Conservation (phyloP, 1,140 invertebrate genomes). For the Zaprionus davidi region DNA sequence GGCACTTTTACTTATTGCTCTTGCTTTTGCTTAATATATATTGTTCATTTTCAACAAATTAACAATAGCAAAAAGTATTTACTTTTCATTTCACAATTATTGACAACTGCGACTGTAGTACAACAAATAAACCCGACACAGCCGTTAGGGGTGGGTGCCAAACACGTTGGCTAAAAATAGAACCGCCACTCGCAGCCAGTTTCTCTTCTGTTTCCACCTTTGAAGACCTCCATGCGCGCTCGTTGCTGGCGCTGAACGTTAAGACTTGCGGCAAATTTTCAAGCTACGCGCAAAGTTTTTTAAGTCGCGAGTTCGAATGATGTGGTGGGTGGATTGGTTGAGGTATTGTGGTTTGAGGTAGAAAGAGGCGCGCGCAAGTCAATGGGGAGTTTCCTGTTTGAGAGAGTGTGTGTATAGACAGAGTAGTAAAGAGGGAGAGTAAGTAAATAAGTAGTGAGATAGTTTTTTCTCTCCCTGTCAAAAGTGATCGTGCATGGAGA, state of each 20-base stretch:
- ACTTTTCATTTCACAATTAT: constrained; percentile 4
- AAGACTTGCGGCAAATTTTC: constrained; percentile 23
- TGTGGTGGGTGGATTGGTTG: not conserved
- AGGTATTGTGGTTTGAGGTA: not conserved
- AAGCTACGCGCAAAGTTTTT: constrained; percentile 6
- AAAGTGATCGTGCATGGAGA: not conserved
- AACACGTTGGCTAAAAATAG: constrained; percentile 58
- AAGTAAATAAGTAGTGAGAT: too few species aligned
- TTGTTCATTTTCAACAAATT: not conserved
- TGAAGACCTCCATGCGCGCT: not conserved
- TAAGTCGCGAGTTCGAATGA: not conserved
- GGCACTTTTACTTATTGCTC: not conserved
- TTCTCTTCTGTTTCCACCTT: constrained; percentile 28
- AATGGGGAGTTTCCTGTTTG: not conserved
- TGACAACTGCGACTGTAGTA: constrained; percentile 4
- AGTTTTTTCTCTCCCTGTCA: not conserved
- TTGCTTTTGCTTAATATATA: not conserved
- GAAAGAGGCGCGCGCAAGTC: too few species aligned
- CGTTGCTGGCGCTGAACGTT: constrained; percentile 52
- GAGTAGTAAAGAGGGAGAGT: too few species aligned
- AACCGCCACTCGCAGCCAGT: constrained; percentile 26
- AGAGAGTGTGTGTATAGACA: not conserved
- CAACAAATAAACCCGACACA: constrained; percentile 12
- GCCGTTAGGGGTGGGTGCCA: constrained; percentile 11
- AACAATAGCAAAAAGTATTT: not conserved